Evolutionary conservation across 1,140 invertebrate genomes (phyloP).

Genomic region (Drosophila repletoides): DNA sequence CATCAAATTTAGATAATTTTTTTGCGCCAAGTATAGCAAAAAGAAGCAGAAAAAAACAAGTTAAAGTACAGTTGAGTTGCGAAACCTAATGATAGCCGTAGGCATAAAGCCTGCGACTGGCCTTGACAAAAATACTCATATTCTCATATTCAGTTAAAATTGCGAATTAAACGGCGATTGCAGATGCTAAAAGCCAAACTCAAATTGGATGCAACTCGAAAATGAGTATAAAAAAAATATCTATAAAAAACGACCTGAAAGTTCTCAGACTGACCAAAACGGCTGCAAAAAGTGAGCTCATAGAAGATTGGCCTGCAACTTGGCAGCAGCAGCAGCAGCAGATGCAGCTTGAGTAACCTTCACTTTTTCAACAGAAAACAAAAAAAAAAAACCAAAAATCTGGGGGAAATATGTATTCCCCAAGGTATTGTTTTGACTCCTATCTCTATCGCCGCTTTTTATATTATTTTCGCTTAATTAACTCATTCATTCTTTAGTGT

Average conservation of each 20-base stretch:
- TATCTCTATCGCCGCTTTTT: background rate
- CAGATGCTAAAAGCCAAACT: constrained; percentile 11
- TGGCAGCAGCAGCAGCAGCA: constrained; percentile 13
- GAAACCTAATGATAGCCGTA: background rate
- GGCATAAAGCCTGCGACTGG: background rate
- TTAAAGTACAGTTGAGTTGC: constrained; percentile 1
- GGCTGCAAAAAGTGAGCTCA: constrained; percentile 1
- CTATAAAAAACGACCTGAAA: constrained; percentile 3
- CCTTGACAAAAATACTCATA: constrained; percentile 8
- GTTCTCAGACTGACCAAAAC: constrained; percentile 7
- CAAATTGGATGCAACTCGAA: background rate
- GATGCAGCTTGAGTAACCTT: constrained; percentile 12
- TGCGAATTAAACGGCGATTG: constrained; percentile 10
- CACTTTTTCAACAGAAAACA: constrained; percentile 24
- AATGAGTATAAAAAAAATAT: background rate
- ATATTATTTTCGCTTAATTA: constrained; percentile 13
- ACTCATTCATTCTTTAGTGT: constrained; percentile 7
- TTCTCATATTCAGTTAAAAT: constrained; percentile 9
- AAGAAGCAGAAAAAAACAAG: background rate
- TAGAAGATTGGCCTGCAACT: background rate
- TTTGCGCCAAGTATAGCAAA: background rate
- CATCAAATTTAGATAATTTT: constrained; percentile 3
- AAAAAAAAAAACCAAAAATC: too few relatives aligned
- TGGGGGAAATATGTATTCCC: constrained; percentile 17
- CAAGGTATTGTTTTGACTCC: constrained; percentile 3